Base-by-base conservation (phyloP, 2,888 invertebrate species). In the Xiphydria camelus region DNA sequence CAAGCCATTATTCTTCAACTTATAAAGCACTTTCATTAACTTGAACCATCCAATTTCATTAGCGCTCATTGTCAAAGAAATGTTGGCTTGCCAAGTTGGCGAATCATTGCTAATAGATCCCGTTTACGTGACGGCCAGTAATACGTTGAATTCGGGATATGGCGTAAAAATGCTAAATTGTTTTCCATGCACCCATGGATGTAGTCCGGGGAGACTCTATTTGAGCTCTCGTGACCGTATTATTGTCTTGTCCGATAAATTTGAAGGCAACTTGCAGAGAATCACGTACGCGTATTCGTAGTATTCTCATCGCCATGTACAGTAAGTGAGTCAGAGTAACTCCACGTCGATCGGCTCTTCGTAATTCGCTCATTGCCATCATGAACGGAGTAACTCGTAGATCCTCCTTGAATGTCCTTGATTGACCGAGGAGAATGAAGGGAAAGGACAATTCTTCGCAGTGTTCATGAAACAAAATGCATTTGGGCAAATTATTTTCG, bases 401-500 rank as follows among this genome's bases (percentile, higher is more conserved):
- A 17, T 51, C 59, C 45, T 44, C 54, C 39, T 55, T 38, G 53
- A 71, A 76, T 3, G 6, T 20, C n/a, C 42, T 70, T 62, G 41
- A 61, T 39, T 72, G 38, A 3, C 76, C 76, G 18, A 45, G 60
- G 61, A 76, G 77, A 57, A 76, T 75, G 18, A 48, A 22, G 4
- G 74, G 75, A 57, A 76, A 75, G 2, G 73, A 74, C 12, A 75
- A 37, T 41, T 76, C 75, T 64, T 74, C 72, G n/a, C 72, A 71
- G 63, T 74, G 67, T 49, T 54, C 55, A 51, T 74, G 73, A 34
- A 65, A 70, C 53, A 75, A 52, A 41, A 70, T 60, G 56, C 62
- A 67, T 1, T 57, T 55, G 32, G 70, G 67, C 3, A 23, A 56
- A 4, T 56, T 51, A 45, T 40, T 47, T 34, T 69, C 54, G 6